Evolutionary conservation across 2,797 vertebrate species (phyloP).

Genomic region (Prionace glauca): DNA sequence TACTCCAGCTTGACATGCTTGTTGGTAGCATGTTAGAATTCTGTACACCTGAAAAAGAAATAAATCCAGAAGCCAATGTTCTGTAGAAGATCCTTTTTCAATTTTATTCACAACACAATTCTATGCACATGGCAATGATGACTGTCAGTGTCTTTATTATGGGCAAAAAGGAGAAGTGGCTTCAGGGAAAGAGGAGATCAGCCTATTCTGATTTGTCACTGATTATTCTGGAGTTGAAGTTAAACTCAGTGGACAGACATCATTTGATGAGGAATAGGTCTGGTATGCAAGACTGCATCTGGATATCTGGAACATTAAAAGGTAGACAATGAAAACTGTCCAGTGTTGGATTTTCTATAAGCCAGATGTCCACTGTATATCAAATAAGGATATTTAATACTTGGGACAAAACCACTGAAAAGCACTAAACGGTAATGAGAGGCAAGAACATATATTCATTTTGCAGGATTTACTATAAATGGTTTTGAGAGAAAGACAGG

Average conservation of each 20-base stretch:
- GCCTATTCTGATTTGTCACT: neutral
- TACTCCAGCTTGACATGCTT: neutral
- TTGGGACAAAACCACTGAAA: neutral
- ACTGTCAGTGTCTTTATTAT: neutral
- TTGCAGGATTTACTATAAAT: neutral
- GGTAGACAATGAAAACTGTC: neutral
- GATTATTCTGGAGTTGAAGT: neutral
- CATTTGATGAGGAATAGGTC: neutral
- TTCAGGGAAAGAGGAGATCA: neutral
- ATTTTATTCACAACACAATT: neutral
- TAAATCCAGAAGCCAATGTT: neutral
- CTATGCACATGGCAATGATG: neutral
- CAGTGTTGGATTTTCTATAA: neutral
- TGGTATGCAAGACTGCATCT: neutral
- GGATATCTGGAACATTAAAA: neutral
- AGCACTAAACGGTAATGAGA: neutral
- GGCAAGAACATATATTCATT: neutral
- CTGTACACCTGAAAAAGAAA: neutral
- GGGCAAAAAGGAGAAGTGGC: neutral
- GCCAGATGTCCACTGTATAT: neutral
- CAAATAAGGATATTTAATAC: neutral
- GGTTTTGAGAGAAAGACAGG: neutral
- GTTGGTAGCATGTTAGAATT: neutral
- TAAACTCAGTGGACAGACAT: neutral
- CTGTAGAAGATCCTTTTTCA: neutral